Conservation (phyloP, 2,113 vertebrate genomes). For the Porphyrio hochstetteri region DNA sequence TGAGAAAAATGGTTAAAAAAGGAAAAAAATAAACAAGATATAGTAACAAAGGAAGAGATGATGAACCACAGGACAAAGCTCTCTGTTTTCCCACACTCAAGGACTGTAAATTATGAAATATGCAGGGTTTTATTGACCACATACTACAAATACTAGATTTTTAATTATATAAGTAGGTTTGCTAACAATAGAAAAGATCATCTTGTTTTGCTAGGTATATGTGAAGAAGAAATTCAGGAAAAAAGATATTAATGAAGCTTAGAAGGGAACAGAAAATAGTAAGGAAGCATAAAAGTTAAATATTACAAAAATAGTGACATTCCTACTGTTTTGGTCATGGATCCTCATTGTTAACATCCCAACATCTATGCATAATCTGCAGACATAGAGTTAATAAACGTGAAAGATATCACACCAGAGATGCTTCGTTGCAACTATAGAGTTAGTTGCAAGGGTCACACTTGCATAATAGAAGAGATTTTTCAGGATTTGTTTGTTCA, state of each 20-base stretch:
- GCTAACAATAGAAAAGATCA: fast-evolving
- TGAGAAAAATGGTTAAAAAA: neutral
- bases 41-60: neutral
- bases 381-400: neutral
- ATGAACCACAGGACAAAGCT: neutral
- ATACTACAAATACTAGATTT: neutral
- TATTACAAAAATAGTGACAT: neutral
- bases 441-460: neutral
- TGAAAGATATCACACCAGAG: neutral
- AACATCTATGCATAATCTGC: neutral
- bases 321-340: neutral
- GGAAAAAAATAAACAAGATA: neutral
- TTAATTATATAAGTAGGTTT: neutral
- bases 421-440: neutral
- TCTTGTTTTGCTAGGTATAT: neutral
- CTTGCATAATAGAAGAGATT: neutral
- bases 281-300: neutral
- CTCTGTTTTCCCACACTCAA: neutral
- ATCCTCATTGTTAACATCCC: neutral
- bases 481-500: neutral
- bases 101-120: neutral
- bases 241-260: neutral
- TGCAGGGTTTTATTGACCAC: fast-evolving
- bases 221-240: neutral
- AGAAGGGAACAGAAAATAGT: neutral